Base-by-base conservation (phyloP, 2,888 invertebrate species). In the Drosophila quinaria region DNA sequence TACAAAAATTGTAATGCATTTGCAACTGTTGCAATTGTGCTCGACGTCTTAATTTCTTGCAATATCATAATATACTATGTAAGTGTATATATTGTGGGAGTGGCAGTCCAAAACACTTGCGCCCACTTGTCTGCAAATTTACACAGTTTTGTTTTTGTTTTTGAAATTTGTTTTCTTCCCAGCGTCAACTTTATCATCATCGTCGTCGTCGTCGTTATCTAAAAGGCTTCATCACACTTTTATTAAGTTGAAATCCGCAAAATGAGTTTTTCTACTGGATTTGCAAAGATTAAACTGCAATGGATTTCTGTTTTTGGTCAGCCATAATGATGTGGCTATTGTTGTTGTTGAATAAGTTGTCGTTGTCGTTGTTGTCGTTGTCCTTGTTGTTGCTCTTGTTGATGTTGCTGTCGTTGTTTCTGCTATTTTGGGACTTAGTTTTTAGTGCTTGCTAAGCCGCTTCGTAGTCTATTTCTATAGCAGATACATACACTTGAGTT, bases 231-330 rank as follows among this genome's bases (percentile, higher is more conserved):
- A 72, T 46, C 70, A 41, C 64, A 68, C 39, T 70, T 86, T 74
- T 73, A 80, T 83, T 77, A 81, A 73, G 68, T 81, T 75, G 73
- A 88, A 83, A 66, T 72, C 81, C 81, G 31, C 70, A 74, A 88
- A 88, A 86, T 86, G 72, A 90, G 81, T 81, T 86, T 79, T 87
- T 80, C 74, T 66, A 72, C 51, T 42, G 74, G 81, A 90, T 87
- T 87, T 87, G 84, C 86, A 88, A 88, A 88, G 84, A 83, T 90
- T 88, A 86, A 75, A 60, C 60, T 78, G 87, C 71, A 70, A 70
- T 81, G 81, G 54, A 51, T 49, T 62, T 56, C 59, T 62, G 64
- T 59, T 79, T 69, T 73, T 60, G 69, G 70, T 54, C 64, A 63
- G 56, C 61, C 66, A 69, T 80, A 69, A 74, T 77, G 66, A 66